Conservation (phyloP, 2,113 vertebrate genomes). For the Puntigrus tetrazona region DNA sequence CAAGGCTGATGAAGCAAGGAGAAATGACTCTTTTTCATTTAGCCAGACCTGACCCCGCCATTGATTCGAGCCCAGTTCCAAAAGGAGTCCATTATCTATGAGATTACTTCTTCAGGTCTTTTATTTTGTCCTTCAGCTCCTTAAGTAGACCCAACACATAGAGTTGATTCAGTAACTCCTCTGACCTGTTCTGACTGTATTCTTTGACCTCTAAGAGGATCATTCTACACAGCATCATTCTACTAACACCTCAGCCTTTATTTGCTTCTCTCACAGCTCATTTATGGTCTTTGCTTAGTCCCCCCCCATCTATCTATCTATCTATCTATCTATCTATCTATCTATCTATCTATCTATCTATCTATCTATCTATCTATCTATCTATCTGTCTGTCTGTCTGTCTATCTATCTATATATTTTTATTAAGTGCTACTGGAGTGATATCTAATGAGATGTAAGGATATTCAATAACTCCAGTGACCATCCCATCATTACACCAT, state of each 20-base stretch:
- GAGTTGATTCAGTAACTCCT: slow-evolving; percentile 60
- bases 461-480: slow-evolving; percentile 50
- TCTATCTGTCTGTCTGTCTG: not conserved
- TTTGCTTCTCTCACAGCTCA: slow-evolving; percentile 4
- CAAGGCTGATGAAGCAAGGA: slow-evolving; percentile 52
- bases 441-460: slow-evolving; percentile 37
- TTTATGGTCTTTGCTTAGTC: slow-evolving; percentile 32
- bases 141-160: slow-evolving; percentile 51
- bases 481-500: slow-evolving; percentile 50
- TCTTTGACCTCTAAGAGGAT: slow-evolving; percentile 37
- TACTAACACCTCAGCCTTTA: slow-evolving; percentile 27
- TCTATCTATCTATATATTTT: slow-evolving; percentile 20
- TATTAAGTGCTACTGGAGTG: not conserved
- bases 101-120: slow-evolving; percentile 69
- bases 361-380: not conserved
- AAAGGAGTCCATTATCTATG: slow-evolving; percentile 69
- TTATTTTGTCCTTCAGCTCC: slow-evolving; percentile 59
- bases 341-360: slow-evolving; percentile 23
- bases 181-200: slow-evolving; percentile 40
- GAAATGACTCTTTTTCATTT: slow-evolving; percentile 58
- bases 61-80: slow-evolving; percentile 62
- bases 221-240: slow-evolving; percentile 42
- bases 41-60: slow-evolving; percentile 42
- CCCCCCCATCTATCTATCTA: slow-evolving; percentile 1
- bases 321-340: not conserved